These are phyloP conservation scores for Burhinus oedicnemus DNA, from an alignment of 2,113 vertebrate species.

Conservation along the genomic window DNA sequence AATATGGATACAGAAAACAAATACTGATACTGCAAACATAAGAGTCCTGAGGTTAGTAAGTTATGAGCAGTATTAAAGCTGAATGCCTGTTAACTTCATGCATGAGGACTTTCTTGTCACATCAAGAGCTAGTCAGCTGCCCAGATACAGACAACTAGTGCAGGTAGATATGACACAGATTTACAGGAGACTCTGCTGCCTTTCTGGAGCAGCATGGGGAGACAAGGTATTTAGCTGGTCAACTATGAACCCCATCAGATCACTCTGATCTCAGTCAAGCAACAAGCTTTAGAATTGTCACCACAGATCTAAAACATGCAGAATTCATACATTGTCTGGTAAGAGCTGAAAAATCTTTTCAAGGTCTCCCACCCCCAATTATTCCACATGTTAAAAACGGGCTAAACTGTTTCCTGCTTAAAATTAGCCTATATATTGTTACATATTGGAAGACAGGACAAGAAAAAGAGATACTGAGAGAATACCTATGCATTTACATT, in stretches of 20 bases:
- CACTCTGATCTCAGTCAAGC: neutral
- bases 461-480: neutral
- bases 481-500: neutral
- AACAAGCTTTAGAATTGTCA: neutral
- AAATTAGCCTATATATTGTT: neutral
- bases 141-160: neutral
- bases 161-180: neutral
- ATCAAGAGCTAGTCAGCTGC: neutral
- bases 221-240: neutral
- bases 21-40: neutral
- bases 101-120: neutral
- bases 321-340: neutral
- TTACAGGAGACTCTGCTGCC: neutral
- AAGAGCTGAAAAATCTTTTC: neutral
- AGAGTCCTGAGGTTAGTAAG: neutral
- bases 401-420: neutral
- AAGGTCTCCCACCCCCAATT: neutral
- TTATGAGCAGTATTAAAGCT: neutral
- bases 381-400: neutral
- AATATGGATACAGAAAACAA: neutral
- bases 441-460: neutral
- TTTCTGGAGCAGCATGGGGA: neutral
- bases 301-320: neutral
- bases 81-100: neutral
- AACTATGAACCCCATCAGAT: neutral